Base-by-base conservation (phyloP, 1,140 invertebrate species). In the Lasioglossum baleicum region DNA sequence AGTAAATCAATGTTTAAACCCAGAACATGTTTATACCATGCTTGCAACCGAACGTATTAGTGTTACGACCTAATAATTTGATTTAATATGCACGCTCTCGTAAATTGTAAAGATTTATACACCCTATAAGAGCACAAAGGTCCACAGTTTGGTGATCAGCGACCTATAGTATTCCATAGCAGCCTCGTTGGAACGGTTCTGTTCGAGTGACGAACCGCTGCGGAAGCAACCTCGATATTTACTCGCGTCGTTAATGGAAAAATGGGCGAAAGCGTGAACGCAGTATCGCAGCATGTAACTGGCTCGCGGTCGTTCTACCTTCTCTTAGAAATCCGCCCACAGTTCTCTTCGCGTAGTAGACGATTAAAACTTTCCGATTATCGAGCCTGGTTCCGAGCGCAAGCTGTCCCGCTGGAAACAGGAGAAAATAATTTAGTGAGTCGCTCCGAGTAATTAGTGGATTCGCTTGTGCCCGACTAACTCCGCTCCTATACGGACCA, bases 261-360 rank as follows among this genome's bases (percentile, higher is more conserved):
- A 80, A 86, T 85, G 79, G 71, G 81, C 68, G 84, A 85, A 83
- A 85, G 80, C 84, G 80, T 85, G 84, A 86, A 85, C 81, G 73
- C 75, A 73, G 51, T 15, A 82, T 85, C 71, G 35, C 70, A n/a
- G 22, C 13, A n/a, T 31, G 58, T 40, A 58, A 58, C 56, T 7
- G 22, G n/a, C 35, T 42, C 63, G 63, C 1, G 17, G 7, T 11
- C 0, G 17, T n/a, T 15, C 31, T 20, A 15, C 65, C n/a, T 67
- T 67, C 26, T 67, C 42, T 42, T 51, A 48, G 42, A 48, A 48
- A 67, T 67, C n/a, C 40, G 40, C n/a, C 13, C 42, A 48, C 7
- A 22, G 40, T 11, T 7, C 26, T 5, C 65, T 67, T 51, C 42
- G 4, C 15, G 10, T 26, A 3, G 42, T 26, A 2, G 42, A n/a